These are phyloP conservation scores for Lagria hirta DNA, from an alignment of 2,888 invertebrate species.

Conservation along the genomic window DNA sequence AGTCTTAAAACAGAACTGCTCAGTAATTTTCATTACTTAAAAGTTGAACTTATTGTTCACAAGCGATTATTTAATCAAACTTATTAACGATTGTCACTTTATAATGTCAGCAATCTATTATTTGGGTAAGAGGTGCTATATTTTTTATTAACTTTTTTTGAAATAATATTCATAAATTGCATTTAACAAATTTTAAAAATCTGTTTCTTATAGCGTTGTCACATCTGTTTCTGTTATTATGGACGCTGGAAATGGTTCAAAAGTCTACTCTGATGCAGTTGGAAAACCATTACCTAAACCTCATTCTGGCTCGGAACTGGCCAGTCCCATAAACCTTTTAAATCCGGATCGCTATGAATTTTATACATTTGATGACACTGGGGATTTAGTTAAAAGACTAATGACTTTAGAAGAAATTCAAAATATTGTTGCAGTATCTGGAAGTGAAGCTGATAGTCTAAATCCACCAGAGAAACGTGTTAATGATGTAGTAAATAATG, in stretches of 20 bases:
- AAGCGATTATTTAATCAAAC: too few species aligned
- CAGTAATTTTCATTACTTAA: too few species aligned
- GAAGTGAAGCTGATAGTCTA: constrained; percentile 64
- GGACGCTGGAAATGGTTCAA: constrained; percentile 58
- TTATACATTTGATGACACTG: constrained; percentile 82
- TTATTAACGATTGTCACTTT: too few species aligned
- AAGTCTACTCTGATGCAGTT: constrained; percentile 68
- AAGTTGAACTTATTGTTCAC: too few species aligned
- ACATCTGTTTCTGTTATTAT: constrained; percentile 67
- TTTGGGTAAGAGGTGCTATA: too few species aligned
- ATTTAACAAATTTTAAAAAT: constrained; percentile 7
- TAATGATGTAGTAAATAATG: constrained; percentile 78
- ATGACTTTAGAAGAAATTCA: constrained; percentile 86
- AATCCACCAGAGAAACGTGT: constrained; percentile 68
- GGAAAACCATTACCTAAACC: constrained; percentile 70
- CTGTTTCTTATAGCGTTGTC: constrained; percentile 58
- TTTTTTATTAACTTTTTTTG: too few species aligned
- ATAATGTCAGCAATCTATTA: too few species aligned
- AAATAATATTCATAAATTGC: too few species aligned
- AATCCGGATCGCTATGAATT: constrained; percentile 85
- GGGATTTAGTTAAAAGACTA: constrained; percentile 76
- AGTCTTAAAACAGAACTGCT: too few species aligned
- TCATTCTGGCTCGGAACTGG: constrained; percentile 63
- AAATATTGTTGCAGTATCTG: constrained; percentile 81
- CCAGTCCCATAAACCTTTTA: constrained; percentile 78